Evolutionary conservation across 1,140 invertebrate species (phyloP), one percentile per base, ranked within the genome.

Genomic region (Ostrea edulis): DNA sequence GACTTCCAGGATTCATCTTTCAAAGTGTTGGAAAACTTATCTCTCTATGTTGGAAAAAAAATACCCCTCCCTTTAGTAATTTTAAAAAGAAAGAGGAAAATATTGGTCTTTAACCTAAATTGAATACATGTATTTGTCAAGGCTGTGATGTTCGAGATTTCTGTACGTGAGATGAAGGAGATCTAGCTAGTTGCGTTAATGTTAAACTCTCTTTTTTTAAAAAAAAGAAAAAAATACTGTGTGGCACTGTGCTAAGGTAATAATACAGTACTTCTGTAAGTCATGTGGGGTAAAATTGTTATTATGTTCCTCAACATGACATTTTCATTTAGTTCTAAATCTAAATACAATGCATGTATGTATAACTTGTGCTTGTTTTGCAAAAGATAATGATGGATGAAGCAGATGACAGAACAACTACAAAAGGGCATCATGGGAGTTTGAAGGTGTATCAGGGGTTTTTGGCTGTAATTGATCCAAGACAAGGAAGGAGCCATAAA

Each of bases 401-500:
- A 77, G 22, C 68, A 77, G 68, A 77, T 77, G 25, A 77, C 25
- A 77, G 25, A 77, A 77, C 68, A 25, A 14, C 14, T 62, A 77
- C 68, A 77, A 77, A 77, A 25, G 68, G 68, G 29, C 68, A 22
- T 29, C 68, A 77, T 22, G 22, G 65, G 22, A 71, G 65, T 25
- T 71, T 3, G 68, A 77, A 29, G 68, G 68, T 77, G 22, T 77
- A 25, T 77, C 68, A 29, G 29, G 68, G 68, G 22, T 77, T 77
- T 12, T 77, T 22, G 22, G 68, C 25, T 77, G 22, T 77, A 29
- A 77, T 77, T 77, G 68, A 77, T 77, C 68, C 68, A 77, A 77
- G 68, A 25, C 25, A 25, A 77, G 9, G 29, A 25, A 77, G 68
- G 68, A 77, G 68, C 68, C 68, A 77, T 44, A 35, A 25, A 5